phyloP scores from a whole-genome alignment of 2,888 invertebrate genomes.

The Ochropleura plecta region DNA sequence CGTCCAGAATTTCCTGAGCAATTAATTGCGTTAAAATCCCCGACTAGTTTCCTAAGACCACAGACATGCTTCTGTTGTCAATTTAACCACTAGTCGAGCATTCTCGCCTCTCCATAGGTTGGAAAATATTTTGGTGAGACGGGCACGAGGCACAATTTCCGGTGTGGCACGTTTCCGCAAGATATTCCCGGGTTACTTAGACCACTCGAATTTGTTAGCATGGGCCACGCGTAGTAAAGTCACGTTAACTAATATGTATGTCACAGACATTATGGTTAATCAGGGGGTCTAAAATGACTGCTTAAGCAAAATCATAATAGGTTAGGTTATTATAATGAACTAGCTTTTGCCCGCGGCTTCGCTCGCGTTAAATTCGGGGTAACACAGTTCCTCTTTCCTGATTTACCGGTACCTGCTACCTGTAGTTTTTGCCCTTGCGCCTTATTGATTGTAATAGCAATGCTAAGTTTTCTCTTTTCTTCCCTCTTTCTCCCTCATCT shows the following conservation, averaged over 20 bases:
- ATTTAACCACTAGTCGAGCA: slow-evolving; percentile 20
- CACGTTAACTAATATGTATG: neutral
- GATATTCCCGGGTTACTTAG: slow-evolving; percentile 25
- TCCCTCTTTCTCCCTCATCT: too few relatives aligned
- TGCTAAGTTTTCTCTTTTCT: too few relatives aligned
- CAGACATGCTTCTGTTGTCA: slow-evolving; percentile 21
- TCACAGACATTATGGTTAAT: too few relatives aligned
- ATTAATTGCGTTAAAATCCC: slow-evolving; percentile 6
- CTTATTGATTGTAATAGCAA: too few relatives aligned
- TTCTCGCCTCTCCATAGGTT: slow-evolving; percentile 23
- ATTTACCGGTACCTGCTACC: too few relatives aligned
- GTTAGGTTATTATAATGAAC: too few relatives aligned
- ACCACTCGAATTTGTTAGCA: slow-evolving; percentile 20
- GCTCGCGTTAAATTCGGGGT: too few relatives aligned
- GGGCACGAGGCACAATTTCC: slow-evolving; percentile 42
- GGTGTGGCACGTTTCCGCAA: slow-evolving; percentile 22
- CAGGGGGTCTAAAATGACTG: too few relatives aligned
- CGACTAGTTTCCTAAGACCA: slow-evolving; percentile 13
- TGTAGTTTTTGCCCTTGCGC: too few relatives aligned
- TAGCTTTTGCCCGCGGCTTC: too few relatives aligned
- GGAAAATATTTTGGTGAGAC: slow-evolving; percentile 39
- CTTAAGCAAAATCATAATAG: too few relatives aligned
- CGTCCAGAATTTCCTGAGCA: neutral
- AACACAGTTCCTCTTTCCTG: too few relatives aligned
- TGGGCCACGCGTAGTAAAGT: neutral